Base-by-base conservation (phyloP, 2,797 vertebrate genomes). In the Gephyroberyx darwinii region DNA sequence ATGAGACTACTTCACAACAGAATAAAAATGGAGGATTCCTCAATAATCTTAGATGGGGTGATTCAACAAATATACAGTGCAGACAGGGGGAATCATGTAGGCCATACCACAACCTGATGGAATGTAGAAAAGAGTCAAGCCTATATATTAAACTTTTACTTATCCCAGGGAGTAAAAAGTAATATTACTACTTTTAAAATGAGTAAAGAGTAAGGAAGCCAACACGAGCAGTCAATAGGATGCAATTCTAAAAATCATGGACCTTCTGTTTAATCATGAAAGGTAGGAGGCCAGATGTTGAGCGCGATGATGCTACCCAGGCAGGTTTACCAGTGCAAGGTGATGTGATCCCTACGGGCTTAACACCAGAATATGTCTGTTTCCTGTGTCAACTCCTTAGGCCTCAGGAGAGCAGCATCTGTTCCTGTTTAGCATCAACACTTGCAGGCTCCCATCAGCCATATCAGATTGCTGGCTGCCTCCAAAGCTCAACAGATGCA, bases 261-360 rank as follows among this genome's bases (percentile, higher is more conserved):
- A 61, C 52, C 47, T 71, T 63, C 60, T 56, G 69, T 75, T 71
- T 58, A 63, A 76, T 62, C 33, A 51, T 20, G 67, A 77, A 73
- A 86, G 75, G 35, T 71, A 12, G 51, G 43, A 80, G 66, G 65
- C 71, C 91, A 89, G 83, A 90, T 88, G 84, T 66, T 72, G 60
- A 74, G 53, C 55, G 48, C 77, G 81, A 81, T 83, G 86, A 90
- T 64, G 35, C 80, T 84, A 61, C 43, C 74, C 88, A 89, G 86
- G 71, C 84, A 80, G 78, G 69, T 85, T 79, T 62, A 70, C 73
- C 70, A 43, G 65, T 76, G 78, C 63, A 65, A 71, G 82, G 73
- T 80, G 81, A 85, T 86, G 73, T 84, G 83, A 91, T 88, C 87
- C 83, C 80, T 74, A 19, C 59, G 76, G 88, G 87, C 77, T 88